Evolutionary conservation across 2,888 invertebrate genomes (phyloP).

Genomic region (Amphimallon solstitiale): DNA sequence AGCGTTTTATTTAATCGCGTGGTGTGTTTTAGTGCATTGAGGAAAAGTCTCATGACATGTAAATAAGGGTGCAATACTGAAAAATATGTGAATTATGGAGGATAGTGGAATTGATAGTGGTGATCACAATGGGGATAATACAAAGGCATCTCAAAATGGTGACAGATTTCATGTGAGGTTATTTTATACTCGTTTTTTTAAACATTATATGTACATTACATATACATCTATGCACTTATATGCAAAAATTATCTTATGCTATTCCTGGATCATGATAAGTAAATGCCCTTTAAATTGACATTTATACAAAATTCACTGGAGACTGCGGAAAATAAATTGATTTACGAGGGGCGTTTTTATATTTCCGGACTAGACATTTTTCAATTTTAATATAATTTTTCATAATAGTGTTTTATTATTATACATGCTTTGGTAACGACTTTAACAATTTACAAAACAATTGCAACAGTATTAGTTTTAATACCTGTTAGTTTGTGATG

Average conservation of each 20-base stretch:
- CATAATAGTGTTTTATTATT: no score
- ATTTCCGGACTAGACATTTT: no score
- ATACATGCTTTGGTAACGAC: no score
- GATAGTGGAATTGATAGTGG: constrained; percentile 68
- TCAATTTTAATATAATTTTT: no score
- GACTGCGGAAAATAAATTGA: no score
- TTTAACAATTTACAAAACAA: no score
- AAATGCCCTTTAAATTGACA: neutral
- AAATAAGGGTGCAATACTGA: constrained; percentile 27
- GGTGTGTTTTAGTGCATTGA: neutral
- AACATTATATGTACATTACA: neutral
- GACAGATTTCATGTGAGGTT: constrained; percentile 42
- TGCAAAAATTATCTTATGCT: constrained; percentile 2
- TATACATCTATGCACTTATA: neutral
- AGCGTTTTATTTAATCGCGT: neutral
- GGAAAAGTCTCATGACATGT: constrained; percentile 2
- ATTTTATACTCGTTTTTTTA: neutral
- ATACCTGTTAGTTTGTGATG: no score
- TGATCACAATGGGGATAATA: constrained; percentile 62
- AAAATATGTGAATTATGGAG: constrained; percentile 58
- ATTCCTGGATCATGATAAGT: neutral
- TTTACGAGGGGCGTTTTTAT: no score
- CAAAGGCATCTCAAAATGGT: constrained; percentile 46
- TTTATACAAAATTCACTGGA: neutral
- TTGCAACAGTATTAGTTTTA: no score